These are phyloP conservation scores for Condylura cristata DNA, from an alignment of 2,113 vertebrate genomes.

Conservation along the genomic window DNA sequence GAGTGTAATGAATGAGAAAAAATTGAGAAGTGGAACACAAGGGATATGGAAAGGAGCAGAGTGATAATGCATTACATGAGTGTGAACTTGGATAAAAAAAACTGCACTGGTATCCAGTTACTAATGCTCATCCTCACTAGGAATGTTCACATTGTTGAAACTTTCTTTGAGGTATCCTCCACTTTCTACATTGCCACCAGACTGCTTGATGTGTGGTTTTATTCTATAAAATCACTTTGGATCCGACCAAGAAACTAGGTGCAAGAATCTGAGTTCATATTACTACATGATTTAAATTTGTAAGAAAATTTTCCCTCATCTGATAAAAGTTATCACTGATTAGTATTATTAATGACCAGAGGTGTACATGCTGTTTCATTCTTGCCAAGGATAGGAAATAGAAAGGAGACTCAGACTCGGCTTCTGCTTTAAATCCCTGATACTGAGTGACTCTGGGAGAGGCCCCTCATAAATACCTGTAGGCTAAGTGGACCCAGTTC, in stretches of 20 bases:
- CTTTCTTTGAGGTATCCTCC: neutral
- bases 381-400: conserved; percentile 37
- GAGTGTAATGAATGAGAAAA: conserved; percentile 72
- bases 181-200: conserved; percentile 13
- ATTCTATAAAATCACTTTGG: conserved; percentile 36
- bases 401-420: conserved; percentile 8
- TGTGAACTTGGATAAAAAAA: conserved; percentile 54
- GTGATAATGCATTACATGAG: conserved; percentile 56
- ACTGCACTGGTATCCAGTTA: conserved; percentile 57
- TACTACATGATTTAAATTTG: conserved; percentile 52
- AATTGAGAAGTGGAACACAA: conserved; percentile 59
- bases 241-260: conserved; percentile 16
- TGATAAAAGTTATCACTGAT: conserved; percentile 52
- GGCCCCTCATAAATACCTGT: neutral
- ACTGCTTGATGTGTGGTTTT: conserved; percentile 33
- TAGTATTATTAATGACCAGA: conserved; percentile 16
- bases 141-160: conserved; percentile 31
- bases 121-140: conserved; percentile 33
- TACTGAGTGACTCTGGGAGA: neutral
- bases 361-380: neutral
- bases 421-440: conserved; percentile 51
- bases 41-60: neutral
- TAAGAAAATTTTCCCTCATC: neutral
- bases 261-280: neutral
- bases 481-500: neutral